Percentiles rank a stretch among this genome's conserved stretches.
phyloP scores from a whole-genome alignment of 2,113 vertebrate species.

The Chelonoidis abingdonii region DNA sequence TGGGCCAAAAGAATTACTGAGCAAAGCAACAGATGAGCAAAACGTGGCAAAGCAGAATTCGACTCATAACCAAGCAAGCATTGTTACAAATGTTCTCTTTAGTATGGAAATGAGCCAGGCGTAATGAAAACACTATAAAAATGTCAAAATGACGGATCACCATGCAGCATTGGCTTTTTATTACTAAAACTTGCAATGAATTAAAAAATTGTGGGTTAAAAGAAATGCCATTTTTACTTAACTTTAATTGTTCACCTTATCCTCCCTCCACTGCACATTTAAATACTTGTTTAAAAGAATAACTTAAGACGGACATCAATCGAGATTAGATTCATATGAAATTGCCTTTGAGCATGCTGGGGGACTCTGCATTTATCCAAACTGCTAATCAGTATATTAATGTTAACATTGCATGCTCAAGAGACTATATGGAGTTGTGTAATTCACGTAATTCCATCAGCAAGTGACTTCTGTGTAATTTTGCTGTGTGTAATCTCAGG shows the following conservation, averaged over 20 bases:
- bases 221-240: slow-evolving; percentile 67
- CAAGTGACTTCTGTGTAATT: not conserved
- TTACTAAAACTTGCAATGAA: slow-evolving; percentile 61
- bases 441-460: slow-evolving; percentile 47
- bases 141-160: slow-evolving; percentile 72
- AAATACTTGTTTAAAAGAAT: not conserved
- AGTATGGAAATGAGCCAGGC: slow-evolving; percentile 74
- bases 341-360: rapidly evolving
- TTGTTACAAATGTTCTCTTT: slow-evolving; percentile 72
- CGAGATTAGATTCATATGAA: slow-evolving; percentile 8
- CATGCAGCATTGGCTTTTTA: slow-evolving; percentile 8
- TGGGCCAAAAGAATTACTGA: slow-evolving; percentile 67
- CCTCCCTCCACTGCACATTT: slow-evolving; percentile 16
- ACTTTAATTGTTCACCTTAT: not conserved
- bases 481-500: not conserved
- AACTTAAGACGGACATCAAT: slow-evolving; percentile 10
- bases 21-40: slow-evolving; percentile 36
- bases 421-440: slow-evolving; percentile 33
- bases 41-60: slow-evolving; percentile 27
- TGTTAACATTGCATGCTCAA: slow-evolving; percentile 26
- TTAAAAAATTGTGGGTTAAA: slow-evolving; percentile 32
- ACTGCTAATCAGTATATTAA: slow-evolving; percentile 9
- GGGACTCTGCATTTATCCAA: slow-evolving; percentile 21
- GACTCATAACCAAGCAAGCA: slow-evolving; percentile 51
- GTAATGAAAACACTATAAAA: slow-evolving; percentile 77